Evolutionary conservation across 2,113 vertebrate genomes (phyloP), one percentile per base, ranked within the genome.

Genomic region (Numenius arquata): DNA sequence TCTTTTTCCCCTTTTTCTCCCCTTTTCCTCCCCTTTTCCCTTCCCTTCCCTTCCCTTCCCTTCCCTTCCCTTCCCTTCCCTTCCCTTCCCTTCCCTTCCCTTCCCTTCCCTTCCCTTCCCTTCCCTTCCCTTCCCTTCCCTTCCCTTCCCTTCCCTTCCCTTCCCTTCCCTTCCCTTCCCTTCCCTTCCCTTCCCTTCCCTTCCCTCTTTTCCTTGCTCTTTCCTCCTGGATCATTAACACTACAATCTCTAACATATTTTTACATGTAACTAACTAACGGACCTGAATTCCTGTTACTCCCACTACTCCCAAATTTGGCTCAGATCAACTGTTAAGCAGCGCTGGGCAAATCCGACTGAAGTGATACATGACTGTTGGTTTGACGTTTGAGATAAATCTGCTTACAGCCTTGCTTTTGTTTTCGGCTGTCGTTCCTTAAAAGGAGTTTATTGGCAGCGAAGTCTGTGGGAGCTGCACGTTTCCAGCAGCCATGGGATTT

Each of bases 401-500:
- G 55, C 85, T 73, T 48, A n/a, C 82, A 71, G 90, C 56, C 55
- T 65, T 30, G 12, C 89, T 95, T 85, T 88, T 85, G 27, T 58
- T 95, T 96, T 88, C 25, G 1, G 36, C 90, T 53, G 1, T 11
- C 2, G 2, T 34, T 58, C 96, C 94, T 95, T 89, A 93, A 95
- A 87, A 93, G 84, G 65, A 76, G n/a, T 70, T 82, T 76, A 12
- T 85, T 96, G 96, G 95, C 95, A 95, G 62, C 1, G 0, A 38
- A 18, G 18, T 62, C 94, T 91, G 96, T 91, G 94, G 95, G 95
- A 96, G 92, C 92, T 58, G 94, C 89, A 22, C 75, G 3, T 91
- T 92, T 82, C 77, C 94, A 96, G 90, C 95, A 92, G 90, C 89
- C 76, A 21, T 94, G 92, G 96, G 92, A 96, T 95, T 92, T 96